Evolutionary conservation across 2,113 vertebrate genomes (phyloP).

Genomic region (Puffinus mauretanicus): DNA sequence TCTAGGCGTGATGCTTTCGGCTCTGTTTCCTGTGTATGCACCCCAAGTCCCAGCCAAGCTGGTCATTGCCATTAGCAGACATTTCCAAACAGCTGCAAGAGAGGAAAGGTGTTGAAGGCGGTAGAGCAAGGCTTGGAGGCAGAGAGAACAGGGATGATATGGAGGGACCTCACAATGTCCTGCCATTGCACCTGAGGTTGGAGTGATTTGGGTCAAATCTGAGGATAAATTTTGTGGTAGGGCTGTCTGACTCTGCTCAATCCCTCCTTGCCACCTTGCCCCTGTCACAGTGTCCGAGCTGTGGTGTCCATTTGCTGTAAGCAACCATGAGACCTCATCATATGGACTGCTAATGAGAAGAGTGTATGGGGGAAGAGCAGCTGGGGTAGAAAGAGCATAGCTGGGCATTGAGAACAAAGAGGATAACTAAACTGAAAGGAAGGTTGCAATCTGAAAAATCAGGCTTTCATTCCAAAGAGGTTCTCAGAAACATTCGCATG

Average conservation of each 20-base stretch:
- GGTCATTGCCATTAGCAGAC: neutral
- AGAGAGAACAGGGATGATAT: neutral
- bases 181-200: neutral
- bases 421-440: neutral
- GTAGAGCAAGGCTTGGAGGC: neutral
- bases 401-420: neutral
- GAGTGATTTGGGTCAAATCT: neutral
- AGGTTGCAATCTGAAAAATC: neutral
- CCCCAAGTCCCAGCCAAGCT: neutral
- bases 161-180: neutral
- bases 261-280: neutral
- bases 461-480: neutral
- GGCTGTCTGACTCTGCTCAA: neutral
- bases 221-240: neutral
- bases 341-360: neutral
- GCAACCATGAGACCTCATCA: neutral
- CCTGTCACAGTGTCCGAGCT: neutral
- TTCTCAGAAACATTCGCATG: neutral
- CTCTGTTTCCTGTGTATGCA: neutral
- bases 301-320: neutral
- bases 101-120: neutral
- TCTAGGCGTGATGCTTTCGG: neutral
- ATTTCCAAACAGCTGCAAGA: neutral
- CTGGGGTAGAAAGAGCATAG: neutral
- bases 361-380: neutral